Evolutionary conservation across 1,140 invertebrate species (phyloP), one percentile per base, ranked within the genome.

Genomic region (Varroa destructor): DNA sequence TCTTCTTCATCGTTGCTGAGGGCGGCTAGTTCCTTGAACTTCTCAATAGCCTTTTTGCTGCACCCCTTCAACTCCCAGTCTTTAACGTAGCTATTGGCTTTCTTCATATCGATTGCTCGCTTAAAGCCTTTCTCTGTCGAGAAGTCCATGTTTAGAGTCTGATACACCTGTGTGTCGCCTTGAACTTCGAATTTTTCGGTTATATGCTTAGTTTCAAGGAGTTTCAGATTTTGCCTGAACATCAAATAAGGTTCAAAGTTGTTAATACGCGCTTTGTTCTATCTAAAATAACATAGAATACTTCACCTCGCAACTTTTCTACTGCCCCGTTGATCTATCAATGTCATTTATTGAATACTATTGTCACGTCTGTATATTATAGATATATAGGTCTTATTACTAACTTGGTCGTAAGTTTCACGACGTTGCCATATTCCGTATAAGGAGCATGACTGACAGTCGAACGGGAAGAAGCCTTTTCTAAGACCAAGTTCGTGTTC

Each of bases 101-200:
- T 46, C 61, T 37, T 67, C 61, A 67, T 67, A 8, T 67, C 36
- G 61, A 67, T 1, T 37, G 40, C 46, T 12, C 61, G 61, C 46
- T 46, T 40, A 37, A 67, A 43, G 61, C 61, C 40, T 8, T 46
- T 40, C 12, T 67, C 61, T 37, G 40, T 40, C 12, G 36, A 14
- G 12, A 67, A 40, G 14, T 67, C 61, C 61, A 67, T 67, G 61
- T 67, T 67, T 12, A 67, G 61, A 40, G 10, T 67, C 36, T 67
- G 61, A 40, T 67, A 8, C 40, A 67, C 36, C 46, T 67, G 12
- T 46, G 14, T 67, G 61, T 67, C 61, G 40, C 61, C 61, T 5
- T 40, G 40, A 2, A 67, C 46, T 37, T 67, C 61, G 12, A 67
- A 8, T 37, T 67, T 67, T 37, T 67, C 61, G 37, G 40, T 67